Evolutionary conservation across 2,797 vertebrate genomes (phyloP).

Genomic region (Pipistrellus kuhlii): DNA sequence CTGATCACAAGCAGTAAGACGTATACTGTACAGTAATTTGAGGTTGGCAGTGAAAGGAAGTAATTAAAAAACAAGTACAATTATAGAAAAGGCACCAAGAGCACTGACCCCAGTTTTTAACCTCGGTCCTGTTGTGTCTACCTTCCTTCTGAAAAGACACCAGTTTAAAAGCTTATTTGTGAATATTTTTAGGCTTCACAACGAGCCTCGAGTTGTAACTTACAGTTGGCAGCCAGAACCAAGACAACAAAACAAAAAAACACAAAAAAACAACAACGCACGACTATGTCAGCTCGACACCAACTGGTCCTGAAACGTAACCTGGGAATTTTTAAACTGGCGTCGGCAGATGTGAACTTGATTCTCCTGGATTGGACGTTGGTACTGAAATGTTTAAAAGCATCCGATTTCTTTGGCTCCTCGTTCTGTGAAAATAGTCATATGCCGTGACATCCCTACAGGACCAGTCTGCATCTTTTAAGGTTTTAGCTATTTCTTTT

Average conservation of each 20-base stretch:
- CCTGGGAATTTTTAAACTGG: constrained; percentile 84
- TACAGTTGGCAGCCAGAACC: constrained; percentile 87
- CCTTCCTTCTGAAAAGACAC: constrained; percentile 87
- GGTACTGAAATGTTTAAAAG: constrained; percentile 83
- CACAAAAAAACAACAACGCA: background rate
- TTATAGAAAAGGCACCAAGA: constrained; percentile 92
- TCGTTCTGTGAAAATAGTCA: constrained; percentile 89
- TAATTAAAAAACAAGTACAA: constrained; percentile 90
- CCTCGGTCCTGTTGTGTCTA: constrained; percentile 85
- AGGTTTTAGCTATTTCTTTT: constrained; percentile 79
- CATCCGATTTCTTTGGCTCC: constrained; percentile 90
- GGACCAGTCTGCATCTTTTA: constrained; percentile 90
- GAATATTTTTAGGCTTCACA: constrained; percentile 88
- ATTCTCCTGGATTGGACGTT: constrained; percentile 79
- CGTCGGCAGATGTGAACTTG: constrained; percentile 70
- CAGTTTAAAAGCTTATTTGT: constrained; percentile 88
- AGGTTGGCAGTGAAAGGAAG: constrained; percentile 91
- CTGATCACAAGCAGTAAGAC: constrained; percentile 87
- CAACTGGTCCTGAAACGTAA: constrained; percentile 76
- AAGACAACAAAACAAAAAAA: constrained; percentile 68
- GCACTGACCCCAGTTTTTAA: constrained; percentile 90
- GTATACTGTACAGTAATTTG: constrained; percentile 87
- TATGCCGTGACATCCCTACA: constrained; percentile 89
- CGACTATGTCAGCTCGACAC: constrained; percentile 80
- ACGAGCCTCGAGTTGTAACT: constrained; percentile 86